Base-by-base conservation (phyloP, 2,888 invertebrate species). In the Rhimphoctona megacephalus region DNA sequence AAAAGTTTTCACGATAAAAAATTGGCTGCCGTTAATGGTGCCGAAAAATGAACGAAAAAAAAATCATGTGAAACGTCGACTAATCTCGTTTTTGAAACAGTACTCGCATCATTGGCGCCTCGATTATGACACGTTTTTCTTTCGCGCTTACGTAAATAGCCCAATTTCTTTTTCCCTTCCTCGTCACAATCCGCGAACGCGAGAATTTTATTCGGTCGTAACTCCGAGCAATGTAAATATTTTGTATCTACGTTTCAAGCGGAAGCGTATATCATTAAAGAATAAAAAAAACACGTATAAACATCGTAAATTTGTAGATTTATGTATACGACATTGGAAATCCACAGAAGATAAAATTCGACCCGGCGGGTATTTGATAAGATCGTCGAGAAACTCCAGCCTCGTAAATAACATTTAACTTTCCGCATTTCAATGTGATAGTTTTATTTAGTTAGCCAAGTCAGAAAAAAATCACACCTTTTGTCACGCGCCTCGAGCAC, bases 221-320 rank as follows among this genome's bases (percentile, higher is more conserved):
- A 69, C 66, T 67, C n/a, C 14, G 36, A 67, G 36, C n/a, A n/a
- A 67, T n/a, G 66, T 67, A 67, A 67, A 67, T 67, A 67, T 46
- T 69, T 69, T 39, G 11, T 43, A 43, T 22, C 36, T 39, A 39
- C 66, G 19, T 66, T 39, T 69, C 43, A 17, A 61, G 17, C 61
- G 30, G 30, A 30, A 22, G 61, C 61, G 4, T 30, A 0, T 6
- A 30, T 61, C 61, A 61, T 61, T 61, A 61, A 61, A 30, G 17
- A 30, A 61, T 61, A 61, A 61, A 30, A 17, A 61, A 30, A 67
- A 36, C 3, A 67, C 39, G 39, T 67, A 39, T 67, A 67, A 67
- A 39, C 66, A 67, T 67, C 66, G 39, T 67, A 39, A 67, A 36
- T 39, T 39, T 67, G n/a, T 11, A 67, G 39, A 67, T 67, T 39